These are phyloP conservation scores for Scelioninae gen. 2 DNA, from an alignment of 2,888 invertebrate genomes.

Conservation along the genomic window DNA sequence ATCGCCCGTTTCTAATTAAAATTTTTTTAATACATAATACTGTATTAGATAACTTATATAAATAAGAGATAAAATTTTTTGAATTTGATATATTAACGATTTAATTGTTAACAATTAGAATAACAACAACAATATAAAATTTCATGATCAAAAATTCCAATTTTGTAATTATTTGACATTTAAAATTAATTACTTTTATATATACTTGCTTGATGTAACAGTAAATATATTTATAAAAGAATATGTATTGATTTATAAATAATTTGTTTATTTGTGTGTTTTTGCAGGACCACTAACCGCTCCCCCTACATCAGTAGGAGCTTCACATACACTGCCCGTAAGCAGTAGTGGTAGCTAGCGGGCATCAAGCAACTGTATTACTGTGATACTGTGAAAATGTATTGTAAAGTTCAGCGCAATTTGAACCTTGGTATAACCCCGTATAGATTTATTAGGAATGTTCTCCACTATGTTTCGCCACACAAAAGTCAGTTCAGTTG, in stretches of 20 bases:
- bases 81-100: too few species aligned
- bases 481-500: conserved; percentile 65
- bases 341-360: conserved; percentile 74
- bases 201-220: too few species aligned
- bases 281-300: conserved; percentile 71
- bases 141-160: too few species aligned
- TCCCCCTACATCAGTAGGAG: conserved; percentile 73
- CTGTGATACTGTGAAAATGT: conserved; percentile 72
- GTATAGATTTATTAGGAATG: conserved; percentile 64
- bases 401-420: conserved; percentile 72
- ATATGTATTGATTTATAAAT: background rate
- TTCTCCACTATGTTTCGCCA: conserved; percentile 65
- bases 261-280: conserved; percentile 10
- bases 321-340: conserved; percentile 74
- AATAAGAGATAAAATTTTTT: too few species aligned
- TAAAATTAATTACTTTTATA: too few species aligned
- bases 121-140: too few species aligned
- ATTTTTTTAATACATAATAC: too few species aligned
- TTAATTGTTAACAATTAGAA: too few species aligned
- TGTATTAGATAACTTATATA: background rate
- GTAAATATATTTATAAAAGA: background rate
- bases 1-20: conserved; percentile 35
- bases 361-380: conserved; percentile 75
- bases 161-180: too few species aligned
- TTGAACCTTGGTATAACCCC: conserved; percentile 67